These are phyloP conservation scores for Prosopocoilus inquinatus DNA, from an alignment of 2,888 invertebrate genomes.

Conservation along the genomic window DNA sequence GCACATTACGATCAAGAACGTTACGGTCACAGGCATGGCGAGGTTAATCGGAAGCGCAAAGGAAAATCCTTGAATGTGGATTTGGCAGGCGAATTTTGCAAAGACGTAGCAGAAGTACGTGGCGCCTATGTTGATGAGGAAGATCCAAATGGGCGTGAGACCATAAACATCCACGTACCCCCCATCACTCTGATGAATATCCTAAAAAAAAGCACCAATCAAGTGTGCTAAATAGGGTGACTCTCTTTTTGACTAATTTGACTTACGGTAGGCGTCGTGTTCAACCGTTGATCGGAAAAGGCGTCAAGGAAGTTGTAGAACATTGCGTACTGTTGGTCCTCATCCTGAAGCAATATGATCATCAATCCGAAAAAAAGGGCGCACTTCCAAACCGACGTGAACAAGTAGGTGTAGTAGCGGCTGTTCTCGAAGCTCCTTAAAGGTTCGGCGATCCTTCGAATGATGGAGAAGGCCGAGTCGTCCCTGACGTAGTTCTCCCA, in stretches of 20 bases:
- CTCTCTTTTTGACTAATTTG: slow-evolving; percentile 38
- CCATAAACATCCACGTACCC: slow-evolving; percentile 7
- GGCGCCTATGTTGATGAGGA: slow-evolving; percentile 63
- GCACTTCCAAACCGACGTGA: slow-evolving; percentile 75
- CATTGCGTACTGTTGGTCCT: slow-evolving; percentile 51
- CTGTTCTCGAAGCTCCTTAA: slow-evolving; percentile 40
- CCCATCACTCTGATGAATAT: slow-evolving; percentile 31
- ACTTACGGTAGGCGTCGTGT: slow-evolving; percentile 42
- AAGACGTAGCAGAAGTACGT: slow-evolving; percentile 67
- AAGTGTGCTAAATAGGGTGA: not conserved
- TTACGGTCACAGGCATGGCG: slow-evolving; percentile 71
- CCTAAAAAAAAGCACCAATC: slow-evolving; percentile 3
- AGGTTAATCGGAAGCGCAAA: slow-evolving; percentile 81
- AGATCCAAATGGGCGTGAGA: slow-evolving; percentile 57
- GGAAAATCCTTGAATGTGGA: slow-evolving; percentile 84
- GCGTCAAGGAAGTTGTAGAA: slow-evolving; percentile 53
- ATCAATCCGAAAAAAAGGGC: slow-evolving; percentile 64
- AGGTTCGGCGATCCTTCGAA: slow-evolving; percentile 48
- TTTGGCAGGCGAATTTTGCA: slow-evolving; percentile 82
- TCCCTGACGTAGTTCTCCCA: slow-evolving; percentile 76
- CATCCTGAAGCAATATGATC: slow-evolving; percentile 53
- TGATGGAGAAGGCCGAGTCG: slow-evolving; percentile 38
- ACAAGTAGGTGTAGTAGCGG: slow-evolving; percentile 71
- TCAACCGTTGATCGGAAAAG: slow-evolving; percentile 58
- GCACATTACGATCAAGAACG: slow-evolving; percentile 63